A percentile compares a stretch with the other conserved stretches of the same genome.
Evolutionary conservation across 1,140 invertebrate genomes (phyloP).

Genomic region (Triops cancriformis): DNA sequence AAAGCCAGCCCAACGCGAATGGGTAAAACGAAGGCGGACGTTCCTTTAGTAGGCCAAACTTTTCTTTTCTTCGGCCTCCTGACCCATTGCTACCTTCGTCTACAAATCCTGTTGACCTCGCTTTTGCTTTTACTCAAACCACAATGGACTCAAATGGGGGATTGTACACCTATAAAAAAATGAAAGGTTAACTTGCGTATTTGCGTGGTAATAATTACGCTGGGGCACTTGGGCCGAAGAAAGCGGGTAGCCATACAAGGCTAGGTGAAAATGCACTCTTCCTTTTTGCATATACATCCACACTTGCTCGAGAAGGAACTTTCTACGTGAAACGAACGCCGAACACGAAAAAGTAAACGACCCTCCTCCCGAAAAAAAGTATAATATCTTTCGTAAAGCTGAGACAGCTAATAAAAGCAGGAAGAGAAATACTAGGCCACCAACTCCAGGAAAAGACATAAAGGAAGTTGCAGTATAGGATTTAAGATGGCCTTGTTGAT

Average conservation of each 20-base stretch:
- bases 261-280: background rate
- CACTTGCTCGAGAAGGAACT: too few relatives aligned
- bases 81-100: background rate
- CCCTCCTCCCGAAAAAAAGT: too few relatives aligned
- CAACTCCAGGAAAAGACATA: background rate
- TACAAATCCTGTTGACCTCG: background rate
- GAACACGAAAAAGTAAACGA: too few relatives aligned
- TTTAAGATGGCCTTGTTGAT: background rate
- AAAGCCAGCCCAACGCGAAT: too few relatives aligned
- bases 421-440: conserved; percentile 2
- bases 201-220: too few relatives aligned
- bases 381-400: too few relatives aligned
- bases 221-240: too few relatives aligned
- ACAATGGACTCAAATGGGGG: background rate
- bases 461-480: background rate
- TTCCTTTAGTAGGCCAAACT: background rate
- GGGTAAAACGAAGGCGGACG: background rate
- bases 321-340: too few relatives aligned
- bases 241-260: background rate
- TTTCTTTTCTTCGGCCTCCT: conserved; percentile 5
- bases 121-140: conserved; percentile 11
- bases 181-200: background rate
- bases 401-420: background rate
- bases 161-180: background rate
- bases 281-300: background rate